phyloP scores from a whole-genome alignment of 37 sponge, comb jelly and placozoan genomes.

The Hormiphora californensis region DNA sequence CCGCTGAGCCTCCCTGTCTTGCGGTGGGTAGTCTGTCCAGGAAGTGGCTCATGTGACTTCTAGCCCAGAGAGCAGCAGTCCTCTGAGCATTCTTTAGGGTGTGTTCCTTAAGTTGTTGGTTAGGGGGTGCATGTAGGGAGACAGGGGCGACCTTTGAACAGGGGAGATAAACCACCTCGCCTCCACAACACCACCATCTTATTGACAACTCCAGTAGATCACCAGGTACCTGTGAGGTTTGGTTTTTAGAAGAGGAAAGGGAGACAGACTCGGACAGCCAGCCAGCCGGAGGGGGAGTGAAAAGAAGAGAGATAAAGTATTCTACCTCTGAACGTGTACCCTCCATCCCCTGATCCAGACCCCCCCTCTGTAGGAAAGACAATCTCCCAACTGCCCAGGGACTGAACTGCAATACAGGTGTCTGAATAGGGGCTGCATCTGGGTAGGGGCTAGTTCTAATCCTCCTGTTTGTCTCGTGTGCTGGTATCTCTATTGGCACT shows the following conservation, averaged over 20 bases:
- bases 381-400: conserved; percentile 18
- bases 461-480: background rate
- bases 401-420: conserved; percentile 13
- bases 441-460: background rate
- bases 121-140: background rate
- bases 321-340: too few species aligned
- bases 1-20: background rate
- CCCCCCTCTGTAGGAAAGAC: background rate
- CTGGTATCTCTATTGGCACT: conserved; percentile 23
- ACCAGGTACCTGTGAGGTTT: background rate
- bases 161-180: conserved; percentile 37
- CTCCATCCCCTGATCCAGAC: conserved; percentile 17
- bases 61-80: background rate
- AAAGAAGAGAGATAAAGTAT: too few species aligned
- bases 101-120: background rate
- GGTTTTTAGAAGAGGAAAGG: too few species aligned
- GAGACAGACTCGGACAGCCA: too few species aligned
- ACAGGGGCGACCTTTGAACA: conserved; percentile 7
- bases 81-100: background rate
- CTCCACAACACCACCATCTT: conserved; percentile 16
- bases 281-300: too few species aligned
- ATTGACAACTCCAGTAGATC: conserved; percentile 10
- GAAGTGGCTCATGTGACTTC: background rate
- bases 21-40: background rate
- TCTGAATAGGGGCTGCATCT: background rate